Base-by-base conservation (phyloP, 2,113 vertebrate genomes). In the Tylochromis polylepis region DNA sequence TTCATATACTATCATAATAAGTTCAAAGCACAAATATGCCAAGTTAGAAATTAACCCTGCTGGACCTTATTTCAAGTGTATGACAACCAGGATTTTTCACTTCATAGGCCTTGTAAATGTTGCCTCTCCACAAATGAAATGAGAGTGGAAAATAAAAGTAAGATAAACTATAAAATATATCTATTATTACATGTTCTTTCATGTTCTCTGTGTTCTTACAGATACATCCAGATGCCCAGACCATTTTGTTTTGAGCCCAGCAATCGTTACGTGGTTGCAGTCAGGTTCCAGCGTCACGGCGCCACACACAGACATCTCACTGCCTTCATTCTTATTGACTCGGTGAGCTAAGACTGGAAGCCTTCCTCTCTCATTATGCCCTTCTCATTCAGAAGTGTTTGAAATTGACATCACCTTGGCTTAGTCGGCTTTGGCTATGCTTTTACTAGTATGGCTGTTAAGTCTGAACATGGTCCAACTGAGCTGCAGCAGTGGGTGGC, bases 211-310 rank as follows among this genome's bases (percentile, higher is more conserved):
- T 88, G 6, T 81, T 84, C 38, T 83, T 85, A 1, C 87, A 97
- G 97, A 89, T 97, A 97, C 0, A 78, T 97, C 83, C 92, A 97
- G 92, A 96, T 98, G 85, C 96, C 97, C 4, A 93, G 95, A 59
- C 96, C 97, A 0, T 99, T 98, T 92, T 98, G 97, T 89, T 99
- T 97, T 0, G 97, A 98, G 93, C 96, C 96, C 6, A 95, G 94
- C 78, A 97, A 97, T 27, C 95, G 84, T 10, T 98, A 97, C 0
- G 92, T 96, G 49, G 83, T 97, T 15, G 92, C 95, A 1, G 92
- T 98, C 92, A 80, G 96, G 65, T 96, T 97, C 92, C 97, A 97
- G 91, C 93, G 95, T 18, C 96, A 96, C 0, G 95, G 95, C 0
- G 96, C 96, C 67, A 82, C 96, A 2, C 93, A 95, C 80, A 94